A percentile compares a stretch with the other conserved stretches of the same genome.
Conservation (phyloP, 1,140 invertebrate species). For the Chionoecetes opilio region DNA sequence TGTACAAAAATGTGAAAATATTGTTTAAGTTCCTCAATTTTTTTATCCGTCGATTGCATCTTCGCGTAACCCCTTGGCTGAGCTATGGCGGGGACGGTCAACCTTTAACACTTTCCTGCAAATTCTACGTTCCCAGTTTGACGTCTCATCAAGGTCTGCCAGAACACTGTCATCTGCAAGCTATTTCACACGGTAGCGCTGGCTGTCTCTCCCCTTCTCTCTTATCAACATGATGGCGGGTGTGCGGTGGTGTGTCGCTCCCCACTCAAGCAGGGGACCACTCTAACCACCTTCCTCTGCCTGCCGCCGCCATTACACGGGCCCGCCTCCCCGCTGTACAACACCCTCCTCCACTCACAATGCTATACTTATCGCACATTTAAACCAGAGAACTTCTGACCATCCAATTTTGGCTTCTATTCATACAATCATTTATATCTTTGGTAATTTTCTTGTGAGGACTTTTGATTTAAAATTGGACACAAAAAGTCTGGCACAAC, state of each 20-base stretch:
- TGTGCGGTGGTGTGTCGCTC: background rate
- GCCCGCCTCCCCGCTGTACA: background rate
- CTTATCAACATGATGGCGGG: background rate
- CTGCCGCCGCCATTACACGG: background rate
- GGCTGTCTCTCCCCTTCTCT: background rate
- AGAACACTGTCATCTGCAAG: constrained; percentile 16
- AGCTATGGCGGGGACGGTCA: background rate
- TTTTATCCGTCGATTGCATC: background rate
- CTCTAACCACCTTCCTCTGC: background rate
- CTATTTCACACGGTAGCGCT: background rate
- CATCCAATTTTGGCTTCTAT: constrained; percentile 17
- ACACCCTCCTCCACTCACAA: background rate
- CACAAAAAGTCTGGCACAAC: background rate
- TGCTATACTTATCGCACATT: constrained; percentile 30
- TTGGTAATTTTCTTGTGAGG: background rate
- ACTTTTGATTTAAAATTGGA: background rate
- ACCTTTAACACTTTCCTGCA: background rate
- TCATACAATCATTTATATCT: constrained; percentile 31
- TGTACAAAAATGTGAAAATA: constrained; percentile 9
- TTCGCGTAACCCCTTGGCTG: background rate
- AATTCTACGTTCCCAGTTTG: background rate
- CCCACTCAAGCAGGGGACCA: background rate
- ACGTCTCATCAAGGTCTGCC: background rate
- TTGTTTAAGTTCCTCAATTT: constrained; percentile 20
- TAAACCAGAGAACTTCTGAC: background rate